These are phyloP conservation scores for Bursaphelenchus mucronatus DNA, from an alignment of 1,140 invertebrate genomes.

Conservation along the genomic window DNA sequence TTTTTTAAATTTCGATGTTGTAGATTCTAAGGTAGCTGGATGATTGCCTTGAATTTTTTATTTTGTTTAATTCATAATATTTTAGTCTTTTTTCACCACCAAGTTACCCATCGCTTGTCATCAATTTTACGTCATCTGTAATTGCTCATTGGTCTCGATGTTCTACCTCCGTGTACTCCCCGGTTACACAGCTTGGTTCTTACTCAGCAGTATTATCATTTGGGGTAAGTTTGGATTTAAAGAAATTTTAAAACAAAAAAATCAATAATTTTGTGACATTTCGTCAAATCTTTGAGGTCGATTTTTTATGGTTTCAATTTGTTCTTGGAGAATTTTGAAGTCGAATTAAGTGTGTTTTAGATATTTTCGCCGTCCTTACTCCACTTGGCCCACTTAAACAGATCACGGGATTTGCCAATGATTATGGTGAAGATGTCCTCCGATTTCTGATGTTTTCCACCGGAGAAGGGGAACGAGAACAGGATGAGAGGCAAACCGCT, in stretches of 20 bases:
- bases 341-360: constrained; percentile 28
- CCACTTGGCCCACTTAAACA: constrained; percentile 44
- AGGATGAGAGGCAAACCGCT: neutral
- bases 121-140: constrained; percentile 47
- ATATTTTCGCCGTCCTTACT: constrained; percentile 52
- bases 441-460: constrained; percentile 26
- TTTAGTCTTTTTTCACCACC: constrained; percentile 39
- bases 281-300: neutral
- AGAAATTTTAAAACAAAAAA: neutral
- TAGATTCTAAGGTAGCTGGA: no score
- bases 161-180: constrained; percentile 51
- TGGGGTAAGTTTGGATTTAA: constrained; percentile 42
- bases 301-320: neutral
- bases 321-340: neutral
- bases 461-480: neutral
- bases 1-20: neutral
- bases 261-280: no score
- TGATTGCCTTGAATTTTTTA: neutral
- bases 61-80: neutral
- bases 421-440: constrained; percentile 47
- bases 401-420: constrained; percentile 40
- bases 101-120: constrained; percentile 31
- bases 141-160: constrained; percentile 52
- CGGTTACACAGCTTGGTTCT: constrained; percentile 48
- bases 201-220: constrained; percentile 37